Evolutionary conservation across 53 echinoderm and acorn worm genomes (phyloP).

Genomic region (Arbacia lixula): DNA sequence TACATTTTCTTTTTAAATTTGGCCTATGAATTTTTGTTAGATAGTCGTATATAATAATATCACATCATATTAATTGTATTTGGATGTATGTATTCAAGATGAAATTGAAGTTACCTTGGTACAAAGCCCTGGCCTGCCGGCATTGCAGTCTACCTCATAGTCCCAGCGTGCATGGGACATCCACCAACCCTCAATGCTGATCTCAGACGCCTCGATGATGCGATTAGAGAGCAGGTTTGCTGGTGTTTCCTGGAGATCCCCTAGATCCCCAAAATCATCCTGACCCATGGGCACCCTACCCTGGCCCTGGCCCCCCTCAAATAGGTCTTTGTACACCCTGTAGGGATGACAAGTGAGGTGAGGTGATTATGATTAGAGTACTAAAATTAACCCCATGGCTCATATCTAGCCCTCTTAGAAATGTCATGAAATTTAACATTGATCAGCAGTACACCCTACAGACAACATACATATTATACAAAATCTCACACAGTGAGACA

Average conservation of each 20-base stretch:
- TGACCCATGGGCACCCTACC: background rate
- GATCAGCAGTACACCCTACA: no score
- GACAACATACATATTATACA: no score
- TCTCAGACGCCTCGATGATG: slow-evolving; percentile 37
- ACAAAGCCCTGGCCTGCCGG: slow-evolving; percentile 79
- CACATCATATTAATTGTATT: background rate
- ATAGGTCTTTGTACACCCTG: slow-evolving; percentile 31
- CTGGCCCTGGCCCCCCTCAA: slow-evolving; percentile 14
- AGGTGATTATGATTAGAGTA: no score
- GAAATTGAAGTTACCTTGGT: slow-evolving; percentile 76
- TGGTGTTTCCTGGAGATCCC: slow-evolving; percentile 21
- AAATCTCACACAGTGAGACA: no score
- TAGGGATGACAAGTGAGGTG: no score
- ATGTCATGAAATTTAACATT: no score
- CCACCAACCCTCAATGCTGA: slow-evolving; percentile 85
- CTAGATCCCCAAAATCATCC: slow-evolving; percentile 46
- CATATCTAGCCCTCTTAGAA: no score
- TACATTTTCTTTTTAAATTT: no score
- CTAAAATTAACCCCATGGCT: no score
- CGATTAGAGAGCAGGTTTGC: slow-evolving; percentile 36
- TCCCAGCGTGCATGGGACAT: slow-evolving; percentile 92
- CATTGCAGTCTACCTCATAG: slow-evolving; percentile 84
- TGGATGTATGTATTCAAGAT: no score
- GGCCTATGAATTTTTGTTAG: no score
- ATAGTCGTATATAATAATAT: no score